Evolutionary conservation across 2,888 invertebrate genomes (phyloP), one percentile per base, ranked within the genome.

Genomic region (Pyrrhosoma nymphula): DNA sequence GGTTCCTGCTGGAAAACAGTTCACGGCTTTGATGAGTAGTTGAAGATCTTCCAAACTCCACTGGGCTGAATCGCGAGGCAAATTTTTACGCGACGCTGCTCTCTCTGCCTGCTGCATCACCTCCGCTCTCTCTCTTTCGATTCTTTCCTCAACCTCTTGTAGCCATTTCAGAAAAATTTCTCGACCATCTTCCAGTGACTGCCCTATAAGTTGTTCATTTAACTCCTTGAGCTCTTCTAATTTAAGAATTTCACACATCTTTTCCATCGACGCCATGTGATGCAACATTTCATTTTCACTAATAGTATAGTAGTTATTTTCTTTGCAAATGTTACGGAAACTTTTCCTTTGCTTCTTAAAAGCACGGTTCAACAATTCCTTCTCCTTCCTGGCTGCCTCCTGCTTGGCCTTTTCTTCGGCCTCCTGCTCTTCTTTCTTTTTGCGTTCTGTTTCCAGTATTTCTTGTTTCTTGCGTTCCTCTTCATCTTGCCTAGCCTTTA

Each of bases 1-100:
- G 0, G 99, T 99, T 30, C 99, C 99, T 14, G 99, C 99, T 0
- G 99, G 99, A 97, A 99, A 99, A 10, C 99, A 97, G 97, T 99
- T 99, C 0, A 99, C 99, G 39, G 99, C 99, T 97, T 99, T 99
- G 95, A 99, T 99, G 6, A 99, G 97, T 90, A 99, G 97, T 96
- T 99, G 99, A 39, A 99, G 97, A 97, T 99, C 99, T 95, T 98
- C 98, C 95, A 98, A 98, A 26, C 98, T 98, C 99, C 99, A 99
- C 95, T 97, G 98, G 23, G 98, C 97, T 0, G 97, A 97, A 6
- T 97, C 97, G 96, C 97, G 97, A 26, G 97, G 96, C 8, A 97
- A 97, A 8, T 97, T 96, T 18, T 97, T 97, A 96, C 97, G 97
- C 96, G 97, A 97, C 35, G 96, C 96, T 8, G 95, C 95, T 35